These are phyloP conservation scores for Cyprinodon diabolis DNA, from an alignment of 2,797 vertebrate genomes.

Conservation along the genomic window DNA sequence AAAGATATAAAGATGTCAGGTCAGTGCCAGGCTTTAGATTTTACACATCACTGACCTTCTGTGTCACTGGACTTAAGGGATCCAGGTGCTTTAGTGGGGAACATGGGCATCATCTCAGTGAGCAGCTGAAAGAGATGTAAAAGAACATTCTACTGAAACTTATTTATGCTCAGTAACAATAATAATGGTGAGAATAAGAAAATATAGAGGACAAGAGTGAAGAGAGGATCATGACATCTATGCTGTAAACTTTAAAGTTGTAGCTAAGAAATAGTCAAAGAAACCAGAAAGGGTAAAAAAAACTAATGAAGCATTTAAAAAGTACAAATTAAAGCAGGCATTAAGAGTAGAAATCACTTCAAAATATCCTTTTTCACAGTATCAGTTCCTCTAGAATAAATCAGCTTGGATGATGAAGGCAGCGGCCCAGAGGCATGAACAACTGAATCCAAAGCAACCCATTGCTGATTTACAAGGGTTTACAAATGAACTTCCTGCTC, in stretches of 20 bases:
- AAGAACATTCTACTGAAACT: constrained; percentile 14
- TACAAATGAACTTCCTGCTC: constrained; percentile 10
- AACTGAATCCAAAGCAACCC: constrained; percentile 36
- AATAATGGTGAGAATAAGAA: constrained; percentile 9
- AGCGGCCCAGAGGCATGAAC: constrained; percentile 42
- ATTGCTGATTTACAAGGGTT: constrained; percentile 19
- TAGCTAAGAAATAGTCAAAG: background rate
- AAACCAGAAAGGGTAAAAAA: background rate
- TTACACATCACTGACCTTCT: constrained; percentile 55
- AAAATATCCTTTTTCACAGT: constrained; percentile 30
- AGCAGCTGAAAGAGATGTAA: constrained; percentile 28
- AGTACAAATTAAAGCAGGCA: background rate
- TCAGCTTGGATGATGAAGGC: constrained; percentile 35
- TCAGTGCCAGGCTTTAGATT: constrained; percentile 44
- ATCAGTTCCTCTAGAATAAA: constrained; percentile 39
- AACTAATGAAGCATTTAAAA: constrained; percentile 5
- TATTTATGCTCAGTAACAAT: constrained; percentile 19
- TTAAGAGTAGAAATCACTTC: constrained; percentile 17
- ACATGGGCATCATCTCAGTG: constrained; percentile 25
- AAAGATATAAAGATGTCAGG: constrained; percentile 39
- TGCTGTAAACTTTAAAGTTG: background rate
- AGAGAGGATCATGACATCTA: background rate
- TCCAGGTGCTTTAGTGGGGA: constrained; percentile 18
- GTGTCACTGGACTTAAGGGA: constrained; percentile 44
- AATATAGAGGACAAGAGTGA: background rate